Conservation (phyloP, 2,888 invertebrate species). For the Notodonta dromedarius region DNA sequence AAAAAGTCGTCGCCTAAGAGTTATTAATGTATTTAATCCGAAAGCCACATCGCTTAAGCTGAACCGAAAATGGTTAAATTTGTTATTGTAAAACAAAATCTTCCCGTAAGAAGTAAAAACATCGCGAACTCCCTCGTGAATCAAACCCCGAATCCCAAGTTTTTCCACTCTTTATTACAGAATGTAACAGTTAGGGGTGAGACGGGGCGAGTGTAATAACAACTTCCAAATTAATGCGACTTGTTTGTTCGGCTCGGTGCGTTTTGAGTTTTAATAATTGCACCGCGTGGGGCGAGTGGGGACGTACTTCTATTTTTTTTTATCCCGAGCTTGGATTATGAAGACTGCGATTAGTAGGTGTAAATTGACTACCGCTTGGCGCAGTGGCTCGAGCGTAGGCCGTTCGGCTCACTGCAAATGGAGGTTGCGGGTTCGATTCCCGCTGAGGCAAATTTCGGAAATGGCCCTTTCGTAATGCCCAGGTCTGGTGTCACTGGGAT, state of each 20-base stretch:
- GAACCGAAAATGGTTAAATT: not conserved
- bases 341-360: not conserved
- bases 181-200: constrained; percentile 10
- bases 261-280: constrained; percentile 43
- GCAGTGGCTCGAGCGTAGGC: too few species aligned
- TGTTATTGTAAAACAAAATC: not conserved
- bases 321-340: not conserved
- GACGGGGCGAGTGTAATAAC: constrained; percentile 27
- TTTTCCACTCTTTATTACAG: constrained; percentile 23
- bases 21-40: too few species aligned
- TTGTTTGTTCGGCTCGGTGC: constrained; percentile 53
- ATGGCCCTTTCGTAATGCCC: too few species aligned
- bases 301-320: not conserved
- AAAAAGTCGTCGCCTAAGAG: too few species aligned
- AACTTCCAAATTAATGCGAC: constrained; percentile 59
- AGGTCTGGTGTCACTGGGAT: too few species aligned
- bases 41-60: too few species aligned
- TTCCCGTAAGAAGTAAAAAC: not conserved
- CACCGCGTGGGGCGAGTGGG: constrained; percentile 17
- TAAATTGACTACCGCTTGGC: too few species aligned
- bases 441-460: too few species aligned
- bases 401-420: too few species aligned
- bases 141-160: constrained; percentile 13
- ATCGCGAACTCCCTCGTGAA: not conserved
- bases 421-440: too few species aligned